phyloP scores from a whole-genome alignment of 1,140 invertebrate genomes.

The Cydia amplana region DNA sequence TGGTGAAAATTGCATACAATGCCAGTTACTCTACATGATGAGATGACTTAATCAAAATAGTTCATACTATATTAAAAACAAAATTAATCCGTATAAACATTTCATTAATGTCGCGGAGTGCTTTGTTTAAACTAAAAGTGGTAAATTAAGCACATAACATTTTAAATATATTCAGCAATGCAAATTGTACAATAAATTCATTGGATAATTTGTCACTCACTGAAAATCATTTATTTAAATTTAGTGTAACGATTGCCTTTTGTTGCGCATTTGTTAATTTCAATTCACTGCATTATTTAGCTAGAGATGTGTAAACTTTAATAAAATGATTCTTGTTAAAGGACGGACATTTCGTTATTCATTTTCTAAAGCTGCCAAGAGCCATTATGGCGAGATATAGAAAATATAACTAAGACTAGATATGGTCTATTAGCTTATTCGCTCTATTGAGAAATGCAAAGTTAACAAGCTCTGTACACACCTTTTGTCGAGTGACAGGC shows the following conservation, averaged over 20 bases:
- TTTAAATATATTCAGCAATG: neutral
- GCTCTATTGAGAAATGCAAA: too few species aligned
- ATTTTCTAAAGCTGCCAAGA: too few species aligned
- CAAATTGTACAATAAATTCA: constrained; percentile 1
- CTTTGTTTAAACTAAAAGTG: neutral
- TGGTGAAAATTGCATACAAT: too few species aligned
- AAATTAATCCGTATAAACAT: neutral
- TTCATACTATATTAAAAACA: neutral
- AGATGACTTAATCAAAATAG: neutral
- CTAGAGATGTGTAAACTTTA: neutral
- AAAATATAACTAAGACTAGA: too few species aligned
- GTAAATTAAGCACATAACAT: neutral
- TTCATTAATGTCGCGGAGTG: neutral
- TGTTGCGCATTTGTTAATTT: constrained; percentile 5
- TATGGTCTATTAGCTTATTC: too few species aligned
- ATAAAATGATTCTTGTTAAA: neutral
- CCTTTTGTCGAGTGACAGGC: constrained; percentile 59
- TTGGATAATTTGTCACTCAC: neutral
- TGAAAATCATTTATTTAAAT: constrained; percentile 13
- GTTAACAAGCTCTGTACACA: constrained; percentile 39
- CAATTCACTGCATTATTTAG: neutral
- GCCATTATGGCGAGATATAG: too few species aligned
- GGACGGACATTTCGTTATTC: too few species aligned
- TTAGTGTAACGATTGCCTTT: neutral
- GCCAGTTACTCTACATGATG: too few species aligned